Conservation (phyloP, 2,113 vertebrate species). For the Elaphurus davidianus region DNA sequence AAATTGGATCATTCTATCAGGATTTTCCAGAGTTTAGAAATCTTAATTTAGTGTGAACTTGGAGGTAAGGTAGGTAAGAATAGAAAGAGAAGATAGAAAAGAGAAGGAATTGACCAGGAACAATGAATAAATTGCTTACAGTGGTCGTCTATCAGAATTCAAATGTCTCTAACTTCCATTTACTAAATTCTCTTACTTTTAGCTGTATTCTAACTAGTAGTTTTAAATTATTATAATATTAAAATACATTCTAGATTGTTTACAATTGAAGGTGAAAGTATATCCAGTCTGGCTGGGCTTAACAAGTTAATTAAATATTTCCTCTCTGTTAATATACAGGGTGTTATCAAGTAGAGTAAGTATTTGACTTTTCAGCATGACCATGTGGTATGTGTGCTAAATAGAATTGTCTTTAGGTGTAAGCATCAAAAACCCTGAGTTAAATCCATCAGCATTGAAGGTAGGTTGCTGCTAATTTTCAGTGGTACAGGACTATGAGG, state of each 20-base stretch:
- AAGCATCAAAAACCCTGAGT: not conserved
- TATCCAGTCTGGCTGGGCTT: not conserved
- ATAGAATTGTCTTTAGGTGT: not conserved
- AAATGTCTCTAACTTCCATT: not conserved
- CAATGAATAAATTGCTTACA: not conserved
- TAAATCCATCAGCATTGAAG: not conserved
- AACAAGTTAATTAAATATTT: conserved; percentile 1
- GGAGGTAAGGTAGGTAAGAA: not conserved
- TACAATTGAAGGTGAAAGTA: not conserved
- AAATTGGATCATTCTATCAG: conserved; percentile 37
- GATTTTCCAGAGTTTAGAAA: not conserved
- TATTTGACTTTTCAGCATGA: not conserved
- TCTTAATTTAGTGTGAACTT: conserved; percentile 54
- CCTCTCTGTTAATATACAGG: not conserved
- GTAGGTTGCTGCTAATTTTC: not conserved
- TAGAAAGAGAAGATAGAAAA: not conserved
- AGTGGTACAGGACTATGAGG: not conserved
- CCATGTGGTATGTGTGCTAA: not conserved
- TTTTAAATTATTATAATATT: not conserved
- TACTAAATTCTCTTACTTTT: not conserved
- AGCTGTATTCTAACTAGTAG: not conserved
- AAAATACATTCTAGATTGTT: not conserved
- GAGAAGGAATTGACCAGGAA: not conserved
- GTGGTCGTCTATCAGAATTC: not conserved
- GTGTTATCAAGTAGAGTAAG: not conserved